Percentiles rank a stretch among this genome's conserved stretches.
These are phyloP conservation scores for Cariama cristata DNA, from an alignment of 2,113 vertebrate species.

Conservation along the genomic window DNA sequence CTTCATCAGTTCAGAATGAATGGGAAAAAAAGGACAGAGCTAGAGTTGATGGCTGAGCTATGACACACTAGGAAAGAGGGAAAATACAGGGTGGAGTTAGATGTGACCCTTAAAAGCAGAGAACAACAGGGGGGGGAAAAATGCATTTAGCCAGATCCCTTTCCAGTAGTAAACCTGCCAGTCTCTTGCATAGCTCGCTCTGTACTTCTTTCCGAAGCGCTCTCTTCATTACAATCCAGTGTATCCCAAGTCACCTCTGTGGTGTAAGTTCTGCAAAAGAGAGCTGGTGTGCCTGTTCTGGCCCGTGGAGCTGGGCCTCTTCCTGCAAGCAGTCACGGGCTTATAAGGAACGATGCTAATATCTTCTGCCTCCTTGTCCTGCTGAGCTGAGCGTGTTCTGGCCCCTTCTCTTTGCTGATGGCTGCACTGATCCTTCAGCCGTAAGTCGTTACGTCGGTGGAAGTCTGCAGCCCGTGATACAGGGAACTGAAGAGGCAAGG, in stretches of 20 bases:
- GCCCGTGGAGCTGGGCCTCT: neutral
- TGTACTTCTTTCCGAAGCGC: neutral
- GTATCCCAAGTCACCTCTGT: neutral
- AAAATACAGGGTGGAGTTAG: neutral
- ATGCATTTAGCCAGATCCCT: neutral
- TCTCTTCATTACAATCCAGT: neutral
- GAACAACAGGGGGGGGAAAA: neutral
- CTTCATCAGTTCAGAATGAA: neutral
- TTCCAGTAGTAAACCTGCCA: neutral
- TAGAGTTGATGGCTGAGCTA: neutral
- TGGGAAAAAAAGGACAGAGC: neutral
- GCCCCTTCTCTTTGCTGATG: neutral
- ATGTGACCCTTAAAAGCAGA: neutral
- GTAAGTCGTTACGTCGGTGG: neutral
- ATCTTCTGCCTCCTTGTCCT: neutral
- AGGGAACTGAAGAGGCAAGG: neutral
- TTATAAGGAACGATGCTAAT: neutral
- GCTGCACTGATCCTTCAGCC: neutral
- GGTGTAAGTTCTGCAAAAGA: neutral
- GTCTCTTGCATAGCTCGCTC: neutral
- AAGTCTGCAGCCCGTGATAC: neutral
- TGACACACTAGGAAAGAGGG: neutral
- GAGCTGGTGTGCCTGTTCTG: neutral
- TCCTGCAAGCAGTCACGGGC: neutral
- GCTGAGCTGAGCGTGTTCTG: neutral